Percentiles rank a stretch among this genome's conserved stretches.
Evolutionary conservation across 2,113 vertebrate species (phyloP).

Genomic region (Probosciger aterrimus): DNA sequence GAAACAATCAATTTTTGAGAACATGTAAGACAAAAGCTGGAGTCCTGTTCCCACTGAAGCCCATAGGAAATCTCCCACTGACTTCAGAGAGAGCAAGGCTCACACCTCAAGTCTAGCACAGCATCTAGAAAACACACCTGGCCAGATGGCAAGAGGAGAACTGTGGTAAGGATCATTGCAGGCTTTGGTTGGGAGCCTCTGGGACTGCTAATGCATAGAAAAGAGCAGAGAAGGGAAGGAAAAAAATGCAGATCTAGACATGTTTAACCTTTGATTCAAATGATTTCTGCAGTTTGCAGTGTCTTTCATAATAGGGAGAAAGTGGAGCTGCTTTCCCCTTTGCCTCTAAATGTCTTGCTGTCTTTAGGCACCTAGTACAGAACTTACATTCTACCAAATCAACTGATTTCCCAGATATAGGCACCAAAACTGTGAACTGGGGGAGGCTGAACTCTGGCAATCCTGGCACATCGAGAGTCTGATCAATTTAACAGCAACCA

Average conservation of each 20-base stretch:
- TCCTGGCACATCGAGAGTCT: not conserved
- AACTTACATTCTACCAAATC: not conserved
- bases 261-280: not conserved
- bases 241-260: not conserved
- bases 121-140: not conserved
- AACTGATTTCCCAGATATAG: not conserved
- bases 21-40: not conserved
- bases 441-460: not conserved
- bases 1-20: not conserved
- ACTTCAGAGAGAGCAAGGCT: not conserved
- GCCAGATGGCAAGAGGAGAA: not conserved
- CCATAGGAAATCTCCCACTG: not conserved
- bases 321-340: not conserved
- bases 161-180: not conserved
- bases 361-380: not conserved
- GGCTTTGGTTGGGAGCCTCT: not conserved
- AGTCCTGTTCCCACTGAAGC: not conserved
- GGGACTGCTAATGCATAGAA: not conserved
- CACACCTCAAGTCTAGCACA: not conserved
- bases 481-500: not conserved
- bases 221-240: not conserved
- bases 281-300: not conserved
- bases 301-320: not conserved
- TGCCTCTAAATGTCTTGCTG: not conserved
- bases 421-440: not conserved